A percentile compares a stretch with the other conserved stretches of the same genome.
Evolutionary conservation across 2,797 vertebrate genomes (phyloP).

Genomic region (Sciurus vulgaris): DNA sequence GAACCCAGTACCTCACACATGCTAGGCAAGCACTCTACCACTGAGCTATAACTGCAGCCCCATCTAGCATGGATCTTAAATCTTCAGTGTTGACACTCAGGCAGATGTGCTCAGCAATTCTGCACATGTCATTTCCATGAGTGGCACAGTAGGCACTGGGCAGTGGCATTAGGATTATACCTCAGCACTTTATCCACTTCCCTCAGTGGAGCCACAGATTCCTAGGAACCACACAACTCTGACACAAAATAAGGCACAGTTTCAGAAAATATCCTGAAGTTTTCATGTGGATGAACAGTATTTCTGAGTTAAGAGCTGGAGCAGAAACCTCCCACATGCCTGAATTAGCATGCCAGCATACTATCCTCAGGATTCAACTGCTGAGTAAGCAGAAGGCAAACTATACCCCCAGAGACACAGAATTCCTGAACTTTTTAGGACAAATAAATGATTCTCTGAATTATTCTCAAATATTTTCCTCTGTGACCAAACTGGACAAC

Average conservation of each 20-base stretch:
- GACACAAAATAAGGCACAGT: neutral
- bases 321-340: neutral
- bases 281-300: neutral
- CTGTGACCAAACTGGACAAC: neutral
- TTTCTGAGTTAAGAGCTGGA: neutral
- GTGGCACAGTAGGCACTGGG: no score
- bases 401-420: neutral
- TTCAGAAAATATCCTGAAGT: neutral
- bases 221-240: neutral
- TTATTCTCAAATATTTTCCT: neutral
- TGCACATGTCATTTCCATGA: neutral
- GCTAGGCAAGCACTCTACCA: no score
- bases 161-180: no score
- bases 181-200: neutral
- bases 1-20: no score
- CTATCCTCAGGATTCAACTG: neutral
- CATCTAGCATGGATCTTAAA: neutral
- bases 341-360: neutral
- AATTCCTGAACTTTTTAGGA: neutral
- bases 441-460: constrained; percentile 9
- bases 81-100: neutral
- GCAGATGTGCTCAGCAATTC: neutral
- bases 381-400: constrained; percentile 15
- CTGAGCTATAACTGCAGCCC: no score
- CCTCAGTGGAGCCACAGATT: neutral